These are phyloP conservation scores for Lasioglossum marginatum DNA, from an alignment of 2,888 invertebrate genomes.

Conservation along the genomic window DNA sequence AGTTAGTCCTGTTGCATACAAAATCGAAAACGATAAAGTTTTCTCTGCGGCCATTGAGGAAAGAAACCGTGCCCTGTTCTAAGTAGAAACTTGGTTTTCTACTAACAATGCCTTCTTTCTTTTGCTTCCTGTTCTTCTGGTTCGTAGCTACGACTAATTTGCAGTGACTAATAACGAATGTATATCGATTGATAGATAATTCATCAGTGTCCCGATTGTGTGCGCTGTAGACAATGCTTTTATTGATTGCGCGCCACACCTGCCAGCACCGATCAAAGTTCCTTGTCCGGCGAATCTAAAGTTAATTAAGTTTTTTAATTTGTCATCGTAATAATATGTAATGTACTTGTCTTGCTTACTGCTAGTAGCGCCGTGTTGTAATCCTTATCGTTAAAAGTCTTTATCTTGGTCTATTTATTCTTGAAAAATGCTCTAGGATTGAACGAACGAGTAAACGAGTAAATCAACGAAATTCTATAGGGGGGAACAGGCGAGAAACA, in stretches of 20 bases:
- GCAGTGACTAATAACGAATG: conserved; percentile 1
- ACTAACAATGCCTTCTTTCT: not conserved
- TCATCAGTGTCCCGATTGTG: conserved; percentile 20
- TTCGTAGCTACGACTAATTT: not conserved
- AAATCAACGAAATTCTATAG: not conserved
- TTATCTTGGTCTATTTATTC: not conserved
- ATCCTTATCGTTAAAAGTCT: not conserved
- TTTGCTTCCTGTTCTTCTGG: not conserved
- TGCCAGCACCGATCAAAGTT: conserved; percentile 23
- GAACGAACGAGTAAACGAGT: not conserved
- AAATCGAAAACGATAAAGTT: not conserved
- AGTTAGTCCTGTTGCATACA: not conserved
- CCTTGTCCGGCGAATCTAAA: not conserved
- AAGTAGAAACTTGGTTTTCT: not conserved
- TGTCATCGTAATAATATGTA: not conserved
- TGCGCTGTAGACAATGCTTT: conserved; percentile 4
- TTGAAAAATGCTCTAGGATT: not conserved
- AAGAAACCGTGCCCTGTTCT: not conserved
- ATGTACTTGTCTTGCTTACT: not conserved
- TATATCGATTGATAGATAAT: not conserved
- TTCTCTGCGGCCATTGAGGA: not conserved
- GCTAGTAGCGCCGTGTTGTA: not conserved
- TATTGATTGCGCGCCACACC: conserved; percentile 30
- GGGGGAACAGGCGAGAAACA: conserved; percentile 9
- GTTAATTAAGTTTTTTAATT: conserved; percentile 19